phyloP scores from a whole-genome alignment of 2,113 vertebrate species.

The Tragelaphus strepsiceros region DNA sequence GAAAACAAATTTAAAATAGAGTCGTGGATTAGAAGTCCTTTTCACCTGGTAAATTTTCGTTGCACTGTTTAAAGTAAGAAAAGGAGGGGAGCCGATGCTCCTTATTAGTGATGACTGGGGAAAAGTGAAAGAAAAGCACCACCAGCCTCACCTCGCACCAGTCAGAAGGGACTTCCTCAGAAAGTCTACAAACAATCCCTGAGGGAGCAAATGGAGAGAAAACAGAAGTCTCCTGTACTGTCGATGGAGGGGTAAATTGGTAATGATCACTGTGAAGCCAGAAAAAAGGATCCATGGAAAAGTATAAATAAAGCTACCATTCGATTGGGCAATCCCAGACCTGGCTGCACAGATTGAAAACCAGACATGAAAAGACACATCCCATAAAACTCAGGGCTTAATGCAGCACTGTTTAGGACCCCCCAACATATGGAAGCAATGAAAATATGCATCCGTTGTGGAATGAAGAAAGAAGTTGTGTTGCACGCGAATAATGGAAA shows the following conservation, averaged over 20 bases:
- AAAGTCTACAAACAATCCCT: background rate
- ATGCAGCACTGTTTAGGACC: background rate
- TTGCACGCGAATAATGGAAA: rapidly evolving
- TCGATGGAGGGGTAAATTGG: background rate
- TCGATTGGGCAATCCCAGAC: rapidly evolving
- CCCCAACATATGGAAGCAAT: background rate
- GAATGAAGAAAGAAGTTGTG: background rate
- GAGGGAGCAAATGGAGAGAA: background rate
- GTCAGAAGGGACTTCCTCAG: background rate
- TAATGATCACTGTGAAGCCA: background rate
- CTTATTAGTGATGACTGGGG: background rate
- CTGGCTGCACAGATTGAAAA: background rate
- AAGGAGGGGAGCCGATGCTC: background rate
- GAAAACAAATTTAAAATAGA: background rate
- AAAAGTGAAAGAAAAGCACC: background rate
- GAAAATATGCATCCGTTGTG: background rate
- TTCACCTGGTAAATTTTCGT: background rate
- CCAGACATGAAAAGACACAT: background rate
- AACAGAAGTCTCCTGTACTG: background rate
- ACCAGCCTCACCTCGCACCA: background rate
- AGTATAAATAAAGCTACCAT: background rate
- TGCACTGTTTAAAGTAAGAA: background rate
- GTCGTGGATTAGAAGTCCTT: background rate
- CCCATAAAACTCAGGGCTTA: background rate
- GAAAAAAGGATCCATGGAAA: background rate